phyloP scores from a whole-genome alignment of 2,797 vertebrate genomes.

The Alfaro cultratus region DNA sequence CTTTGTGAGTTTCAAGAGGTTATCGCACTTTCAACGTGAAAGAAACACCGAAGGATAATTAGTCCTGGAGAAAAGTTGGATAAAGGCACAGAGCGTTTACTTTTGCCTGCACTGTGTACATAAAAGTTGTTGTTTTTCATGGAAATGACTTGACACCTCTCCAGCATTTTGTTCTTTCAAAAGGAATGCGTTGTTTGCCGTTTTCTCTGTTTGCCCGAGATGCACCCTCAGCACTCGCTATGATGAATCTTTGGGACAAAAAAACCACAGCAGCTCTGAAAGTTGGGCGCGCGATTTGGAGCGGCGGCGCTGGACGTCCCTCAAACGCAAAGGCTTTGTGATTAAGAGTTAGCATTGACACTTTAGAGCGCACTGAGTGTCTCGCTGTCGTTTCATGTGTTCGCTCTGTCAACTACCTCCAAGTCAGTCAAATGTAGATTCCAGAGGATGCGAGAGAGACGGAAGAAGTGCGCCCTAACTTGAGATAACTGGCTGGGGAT shows the following conservation, averaged over 20 bases:
- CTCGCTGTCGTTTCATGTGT: slow-evolving; percentile 67
- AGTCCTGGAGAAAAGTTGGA: slow-evolving; percentile 58
- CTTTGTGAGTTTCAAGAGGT: slow-evolving; percentile 25
- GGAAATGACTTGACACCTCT: slow-evolving; percentile 61
- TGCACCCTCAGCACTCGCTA: slow-evolving; percentile 63
- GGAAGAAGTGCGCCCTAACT: slow-evolving; percentile 69
- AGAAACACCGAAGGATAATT: slow-evolving; percentile 46
- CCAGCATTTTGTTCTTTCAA: slow-evolving; percentile 56
- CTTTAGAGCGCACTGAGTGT: slow-evolving; percentile 41
- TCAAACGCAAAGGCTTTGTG: slow-evolving; percentile 74
- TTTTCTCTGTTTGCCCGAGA: slow-evolving; percentile 36
- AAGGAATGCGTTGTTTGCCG: slow-evolving; percentile 27
- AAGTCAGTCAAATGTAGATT: slow-evolving; percentile 79
- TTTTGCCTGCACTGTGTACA: slow-evolving; percentile 46
- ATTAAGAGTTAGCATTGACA: slow-evolving; percentile 64
- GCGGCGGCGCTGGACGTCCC: slow-evolving; percentile 54
- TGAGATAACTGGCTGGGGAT: slow-evolving; percentile 76
- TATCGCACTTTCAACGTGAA: slow-evolving; percentile 21
- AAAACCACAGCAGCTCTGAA: slow-evolving; percentile 30
- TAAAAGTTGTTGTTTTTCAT: slow-evolving; percentile 49
- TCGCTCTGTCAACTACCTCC: slow-evolving; percentile 75
- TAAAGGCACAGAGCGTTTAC: slow-evolving; percentile 41
- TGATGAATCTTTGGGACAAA: slow-evolving; percentile 53
- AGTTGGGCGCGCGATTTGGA: slow-evolving; percentile 44
- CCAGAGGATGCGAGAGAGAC: slow-evolving; percentile 58